Evolutionary conservation across 2,797 vertebrate genomes (phyloP), one percentile per base, ranked within the genome.

Genomic region (Borostomias antarcticus): DNA sequence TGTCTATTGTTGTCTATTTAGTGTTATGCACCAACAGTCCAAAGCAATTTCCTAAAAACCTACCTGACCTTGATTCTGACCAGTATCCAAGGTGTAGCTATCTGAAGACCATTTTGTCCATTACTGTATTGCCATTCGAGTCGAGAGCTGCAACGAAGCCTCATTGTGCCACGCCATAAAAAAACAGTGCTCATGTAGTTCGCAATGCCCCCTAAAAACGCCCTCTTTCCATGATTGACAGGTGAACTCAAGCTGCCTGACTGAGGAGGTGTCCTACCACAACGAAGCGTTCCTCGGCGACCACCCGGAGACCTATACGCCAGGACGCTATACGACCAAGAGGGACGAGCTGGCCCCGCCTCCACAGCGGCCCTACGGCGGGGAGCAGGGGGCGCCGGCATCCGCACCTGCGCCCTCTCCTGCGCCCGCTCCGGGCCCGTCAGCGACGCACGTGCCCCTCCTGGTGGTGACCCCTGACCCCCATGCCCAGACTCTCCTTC

Each of bases 291-390:
- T 79, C 62, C 45, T 67, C 7, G 69, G 26, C 2, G 79, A 80
- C 4, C 45, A 66, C 2, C n/a, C n/a, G n/a, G 75, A 83, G 53
- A 51, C 52, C 40, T 62, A 85, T 86, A 30, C 62, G 64, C 51
- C 68, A 78, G 86, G 87, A 1, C 11, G 86, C 28, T 89, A 91
- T 73, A 88, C n/a, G n/a, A n/a, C 81, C 30, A 79, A 79, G 66
- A 88, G 43, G 67, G 74, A 69, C 3, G 86, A 85, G 6, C 59
- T 68, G 29, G 69, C 70, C 21, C 57, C 56, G 21, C 57, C 58
- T 0, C 8, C 59, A 0, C 28, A 66, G 6, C 68, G 51, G 25
- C 50, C 58, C 15, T 58, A 71, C 11, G 5, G 21, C 61, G 15
- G 58, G 47, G 37, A n/a, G 23, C 35, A 9, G 5, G 57, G 32